A percentile compares a stretch with the other conserved stretches of the same genome.
Evolutionary conservation across 2,888 invertebrate genomes (phyloP).

Genomic region (Hyalella azteca): DNA sequence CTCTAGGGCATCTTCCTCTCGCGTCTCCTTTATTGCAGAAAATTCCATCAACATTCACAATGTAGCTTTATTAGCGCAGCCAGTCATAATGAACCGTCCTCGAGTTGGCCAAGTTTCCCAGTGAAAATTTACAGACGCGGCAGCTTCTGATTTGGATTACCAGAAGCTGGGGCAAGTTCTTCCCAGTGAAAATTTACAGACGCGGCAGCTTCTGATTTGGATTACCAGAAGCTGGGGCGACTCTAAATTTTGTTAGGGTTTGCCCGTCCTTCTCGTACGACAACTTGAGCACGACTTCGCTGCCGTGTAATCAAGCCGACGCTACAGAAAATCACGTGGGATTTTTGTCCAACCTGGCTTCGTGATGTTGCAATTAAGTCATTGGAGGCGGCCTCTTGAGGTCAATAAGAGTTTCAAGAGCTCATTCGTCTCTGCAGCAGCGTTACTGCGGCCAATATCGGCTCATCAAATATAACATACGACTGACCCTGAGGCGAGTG

Average conservation of each 20-base stretch:
- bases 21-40: no score
- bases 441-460: neutral
- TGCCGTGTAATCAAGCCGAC: neutral
- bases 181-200: no score
- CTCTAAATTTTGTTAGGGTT: no score
- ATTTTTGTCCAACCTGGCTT: neutral
- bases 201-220: no score
- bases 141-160: no score
- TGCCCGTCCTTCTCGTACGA: no score
- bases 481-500: no score
- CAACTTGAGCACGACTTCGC: neutral
- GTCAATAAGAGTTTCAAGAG: slow-evolving; percentile 9
- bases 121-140: no score
- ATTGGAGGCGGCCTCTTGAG: slow-evolving; percentile 3
- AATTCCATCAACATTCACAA: neutral
- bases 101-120: neutral
- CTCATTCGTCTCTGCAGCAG: neutral
- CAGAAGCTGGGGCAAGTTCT: no score
- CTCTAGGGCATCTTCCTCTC: no score
- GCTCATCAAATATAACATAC: neutral
- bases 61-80: neutral
- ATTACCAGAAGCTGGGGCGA: no score
- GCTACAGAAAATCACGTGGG: neutral
- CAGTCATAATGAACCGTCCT: neutral
- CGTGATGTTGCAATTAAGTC: slow-evolving; percentile 17